Base-by-base conservation (phyloP, 2,888 invertebrate species). In the Strigamia crassipes region DNA sequence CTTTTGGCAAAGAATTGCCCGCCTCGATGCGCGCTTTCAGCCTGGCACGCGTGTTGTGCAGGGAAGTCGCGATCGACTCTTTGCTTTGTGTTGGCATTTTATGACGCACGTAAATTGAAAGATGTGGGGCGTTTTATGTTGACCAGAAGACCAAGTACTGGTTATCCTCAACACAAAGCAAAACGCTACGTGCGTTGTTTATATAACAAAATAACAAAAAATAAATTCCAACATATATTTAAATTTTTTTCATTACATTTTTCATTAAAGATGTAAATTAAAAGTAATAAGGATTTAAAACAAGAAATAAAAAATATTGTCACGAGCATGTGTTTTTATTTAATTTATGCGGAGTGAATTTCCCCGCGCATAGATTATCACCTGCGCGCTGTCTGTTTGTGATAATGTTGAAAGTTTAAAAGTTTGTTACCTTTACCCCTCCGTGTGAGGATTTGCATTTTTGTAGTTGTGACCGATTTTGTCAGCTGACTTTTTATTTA, bases 21-120 rank as follows among this genome's bases (percentile, higher is more conserved):
- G 61, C 61, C 61, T 61, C 6, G 61, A 61, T 61, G 61, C 18
- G 6, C 61, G 61, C 61, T 61, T 61, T 18, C 61, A 42, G 21
- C 10, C 15, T 61, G 61, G 18, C 61, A 18, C 10, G 61, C 61
- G 61, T 61, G 61, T 61, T 61, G 6, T 23, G 61, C 61, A 61
- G 18, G 23, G 10, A 61, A 5, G 61, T 61, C 61, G 61, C 18
- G 61, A 61, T 61, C 61, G 61, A 61, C 21, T 21, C 61, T 61
- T 18, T 61, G 23, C 61, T 61, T 23, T 61, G 61, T 23, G 61
- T 2, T 61, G 18, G n/a, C 6, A 61, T 18, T 61, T 61, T 61
- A 61, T 61, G 61, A 18, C 61, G 61, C 61, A 61, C 61, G 61
- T 61, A 61, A 61, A 61, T 61, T 61, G 61, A 61, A 61, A 61